Evolutionary conservation across 2,113 vertebrate genomes (phyloP).

Genomic region (Tachycineta bicolor): DNA sequence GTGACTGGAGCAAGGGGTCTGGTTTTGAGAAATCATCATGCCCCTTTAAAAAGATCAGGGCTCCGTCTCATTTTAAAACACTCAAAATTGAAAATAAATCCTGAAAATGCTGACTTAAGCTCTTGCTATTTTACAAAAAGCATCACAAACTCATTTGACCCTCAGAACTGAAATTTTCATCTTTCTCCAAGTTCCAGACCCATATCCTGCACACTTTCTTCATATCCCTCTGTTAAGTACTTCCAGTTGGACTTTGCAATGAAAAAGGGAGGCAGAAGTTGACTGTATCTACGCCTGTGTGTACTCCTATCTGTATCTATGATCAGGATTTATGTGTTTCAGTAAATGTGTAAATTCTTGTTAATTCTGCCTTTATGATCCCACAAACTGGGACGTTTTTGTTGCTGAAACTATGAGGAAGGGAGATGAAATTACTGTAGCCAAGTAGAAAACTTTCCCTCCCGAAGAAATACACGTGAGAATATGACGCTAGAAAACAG

Average conservation of each 20-base stretch:
- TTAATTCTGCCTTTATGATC: background rate
- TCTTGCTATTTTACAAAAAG: background rate
- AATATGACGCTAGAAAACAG: slow-evolving; percentile 20
- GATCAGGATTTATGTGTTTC: background rate
- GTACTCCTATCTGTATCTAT: background rate
- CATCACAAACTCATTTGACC: slow-evolving; percentile 7
- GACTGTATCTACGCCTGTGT: background rate
- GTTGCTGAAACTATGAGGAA: background rate
- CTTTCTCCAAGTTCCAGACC: background rate
- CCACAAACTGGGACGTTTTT: background rate
- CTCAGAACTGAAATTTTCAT: slow-evolving; percentile 23
- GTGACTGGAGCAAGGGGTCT: background rate
- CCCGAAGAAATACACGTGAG: background rate
- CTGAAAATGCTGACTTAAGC: background rate
- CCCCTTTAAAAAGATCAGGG: background rate
- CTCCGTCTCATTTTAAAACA: background rate
- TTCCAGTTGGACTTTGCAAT: background rate
- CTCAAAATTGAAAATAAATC: background rate
- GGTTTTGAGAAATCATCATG: background rate
- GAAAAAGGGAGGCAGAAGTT: background rate
- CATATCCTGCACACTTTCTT: slow-evolving; percentile 16
- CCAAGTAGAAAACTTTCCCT: background rate
- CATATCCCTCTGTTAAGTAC: background rate
- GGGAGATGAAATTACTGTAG: background rate
- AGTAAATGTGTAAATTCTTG: background rate